A percentile compares a stretch with the other conserved stretches of the same genome.
Conservation (phyloP, 2,888 invertebrate species). For the Auanema freiburgensis region DNA sequence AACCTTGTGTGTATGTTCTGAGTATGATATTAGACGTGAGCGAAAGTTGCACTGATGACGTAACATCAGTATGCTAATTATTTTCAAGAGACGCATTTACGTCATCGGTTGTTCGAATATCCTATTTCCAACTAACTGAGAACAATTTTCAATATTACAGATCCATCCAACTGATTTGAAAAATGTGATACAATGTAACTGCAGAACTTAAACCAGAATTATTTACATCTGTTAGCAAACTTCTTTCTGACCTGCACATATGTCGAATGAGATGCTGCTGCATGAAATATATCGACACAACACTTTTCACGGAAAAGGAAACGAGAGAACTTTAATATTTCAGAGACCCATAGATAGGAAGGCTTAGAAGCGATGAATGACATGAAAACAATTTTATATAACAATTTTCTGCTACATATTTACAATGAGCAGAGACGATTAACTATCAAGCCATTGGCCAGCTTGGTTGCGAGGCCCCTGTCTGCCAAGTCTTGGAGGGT, state of each 20-base stretch:
- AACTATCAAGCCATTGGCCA: background rate
- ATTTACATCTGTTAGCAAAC: too few species aligned
- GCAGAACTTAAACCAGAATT: too few species aligned
- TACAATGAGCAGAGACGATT: constrained; percentile 1
- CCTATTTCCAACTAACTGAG: too few species aligned
- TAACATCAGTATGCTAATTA: too few species aligned
- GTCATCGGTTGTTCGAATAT: too few species aligned
- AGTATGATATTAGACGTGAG: too few species aligned
- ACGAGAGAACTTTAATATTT: background rate
- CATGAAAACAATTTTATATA: background rate
- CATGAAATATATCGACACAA: constrained; percentile 3
- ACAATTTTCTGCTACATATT: background rate
- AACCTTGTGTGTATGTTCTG: too few species aligned
- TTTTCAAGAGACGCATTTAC: too few species aligned
- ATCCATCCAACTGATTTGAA: too few species aligned
- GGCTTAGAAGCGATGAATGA: background rate
- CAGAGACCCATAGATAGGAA: background rate
- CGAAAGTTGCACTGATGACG: too few species aligned
- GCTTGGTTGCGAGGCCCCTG: background rate
- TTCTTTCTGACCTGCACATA: background rate
- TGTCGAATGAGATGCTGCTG: background rate
- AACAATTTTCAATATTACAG: too few species aligned
- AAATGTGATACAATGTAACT: too few species aligned
- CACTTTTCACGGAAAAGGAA: background rate
- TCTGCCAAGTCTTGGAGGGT: background rate